Evolutionary conservation across 1,140 invertebrate species (phyloP), one percentile per base, ranked within the genome.

Genomic region (Ruditapes philippinarum): DNA sequence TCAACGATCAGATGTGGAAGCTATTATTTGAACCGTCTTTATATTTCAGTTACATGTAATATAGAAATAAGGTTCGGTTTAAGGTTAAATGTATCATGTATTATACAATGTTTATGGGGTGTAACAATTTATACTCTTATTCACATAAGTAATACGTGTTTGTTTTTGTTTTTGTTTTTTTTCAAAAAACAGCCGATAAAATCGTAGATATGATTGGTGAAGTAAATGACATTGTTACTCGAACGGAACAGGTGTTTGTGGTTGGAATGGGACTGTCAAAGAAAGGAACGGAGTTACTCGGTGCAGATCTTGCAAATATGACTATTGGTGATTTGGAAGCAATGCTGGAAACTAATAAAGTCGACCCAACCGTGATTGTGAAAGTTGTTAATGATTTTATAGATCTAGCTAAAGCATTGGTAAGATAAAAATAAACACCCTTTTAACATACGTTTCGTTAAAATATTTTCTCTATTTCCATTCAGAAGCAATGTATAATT

Each of bases 251-350:
- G 28, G 33, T 91, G 3, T 94, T 89, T 82, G 68, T 92, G 49
- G 88, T 91, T 0, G 93, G 93, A 14, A 89, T 88, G 60, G 93
- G 93, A 14, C 76, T 94, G 38, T 91, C 92, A 2, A 68, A 81
- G 17, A 89, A 70, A 19, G 93, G 93, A 7, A 51, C 79, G 5
- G 85, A 89, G 25, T 86, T 92, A 25, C 87, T 94, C 31, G 92
- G 91, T 22, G 70, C 80, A 9, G 91, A 93, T n/a, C 73, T 94
- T 17, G 92, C 93, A 28, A 89, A 91, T 86, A 93, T 94, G 93
- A 94, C 92, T 0, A 91, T 94, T 19, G 92, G 91, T 25, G 92
- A 94, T 33, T n/a, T 94, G 12, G 70, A 89, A 76, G 79, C 91
- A 0, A 65, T 92, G 89, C 51, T 94, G 25, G 89, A 93, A 19